Base-by-base conservation (phyloP, 2,888 invertebrate genomes). In the Tetragonisca angustula region DNA sequence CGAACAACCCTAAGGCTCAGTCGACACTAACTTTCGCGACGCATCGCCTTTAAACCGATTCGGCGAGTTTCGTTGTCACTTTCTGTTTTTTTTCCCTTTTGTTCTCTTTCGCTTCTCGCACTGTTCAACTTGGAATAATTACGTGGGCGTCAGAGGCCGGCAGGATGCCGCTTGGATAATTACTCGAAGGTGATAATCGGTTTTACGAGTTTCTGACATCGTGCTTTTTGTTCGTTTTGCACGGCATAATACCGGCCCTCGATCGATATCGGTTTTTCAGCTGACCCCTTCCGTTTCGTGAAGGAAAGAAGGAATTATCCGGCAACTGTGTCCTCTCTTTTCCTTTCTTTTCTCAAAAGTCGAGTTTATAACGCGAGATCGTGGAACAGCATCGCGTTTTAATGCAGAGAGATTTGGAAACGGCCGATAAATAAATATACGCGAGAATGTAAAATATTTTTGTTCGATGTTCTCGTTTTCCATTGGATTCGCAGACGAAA, bases 131-230 rank as follows among this genome's bases (percentile, higher is more conserved):
- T 79, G 27, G 68, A 84, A 79, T 79, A 84, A 83, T 83, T 71
- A 79, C 62, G 59, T 15, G 79, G 59, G 56, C 68, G 75, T 50
- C 24, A 50, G 50, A 70, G 59, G 76, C 43, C 32, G 59, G 19
- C 52, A 62, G n/a, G 75, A 61, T 56, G 77, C 71, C 68, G 76
- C 68, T 75, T 61, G 81, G 75, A 79, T 84, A 84, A 83, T 84
- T 84, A 79, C 74, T 79, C 43, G 75, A 36, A 62, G 84, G 75
- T 84, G 84, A 84, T 84, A 84, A 84, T 84, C 84, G 84, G 71
- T 84, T 81, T 84, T 84, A 67, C 84, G 32, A 84, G 68, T 79
- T 79, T 72, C 21, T 59, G 77, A 78, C 77, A 67, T 67, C 71
- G 72, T 59, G 61, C 64, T 83, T 69, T 70, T 84, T 79, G 61